These are phyloP conservation scores for Cyanoliseus patagonus DNA, from an alignment of 2,113 vertebrate genomes.

Conservation along the genomic window DNA sequence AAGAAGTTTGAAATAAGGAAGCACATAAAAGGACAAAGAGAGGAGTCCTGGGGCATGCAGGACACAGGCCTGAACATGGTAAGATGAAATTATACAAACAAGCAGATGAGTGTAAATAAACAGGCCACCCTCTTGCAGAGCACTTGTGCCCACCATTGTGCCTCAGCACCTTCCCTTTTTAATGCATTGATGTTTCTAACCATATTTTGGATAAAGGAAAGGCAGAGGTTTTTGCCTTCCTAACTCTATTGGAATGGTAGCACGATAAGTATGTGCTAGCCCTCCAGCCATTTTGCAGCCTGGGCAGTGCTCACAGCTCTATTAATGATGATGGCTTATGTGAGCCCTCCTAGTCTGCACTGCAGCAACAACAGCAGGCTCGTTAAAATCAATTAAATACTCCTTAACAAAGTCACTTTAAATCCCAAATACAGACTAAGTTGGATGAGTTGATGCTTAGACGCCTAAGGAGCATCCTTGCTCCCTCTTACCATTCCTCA, in stretches of 20 bases:
- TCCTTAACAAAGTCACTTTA: neutral
- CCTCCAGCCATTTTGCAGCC: neutral
- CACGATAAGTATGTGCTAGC: neutral
- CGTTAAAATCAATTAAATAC: neutral
- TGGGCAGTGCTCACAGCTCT: fast-evolving
- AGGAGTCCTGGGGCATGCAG: neutral
- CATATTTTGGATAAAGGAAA: neutral
- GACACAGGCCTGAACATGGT: neutral
- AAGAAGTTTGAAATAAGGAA: neutral
- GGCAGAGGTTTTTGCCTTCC: neutral
- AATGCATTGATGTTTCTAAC: neutral
- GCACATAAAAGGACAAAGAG: neutral
- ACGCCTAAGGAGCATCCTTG: neutral
- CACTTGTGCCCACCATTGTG: neutral
- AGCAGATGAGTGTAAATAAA: neutral
- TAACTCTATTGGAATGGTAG: neutral
- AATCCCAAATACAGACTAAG: slow-evolving; percentile 16
- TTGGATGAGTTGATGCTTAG: neutral
- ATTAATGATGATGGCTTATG: neutral
- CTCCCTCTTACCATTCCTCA: neutral
- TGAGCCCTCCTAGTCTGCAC: neutral
- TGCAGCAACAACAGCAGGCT: neutral
- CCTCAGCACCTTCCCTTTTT: neutral
- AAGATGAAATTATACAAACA: neutral
- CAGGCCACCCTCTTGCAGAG: neutral